Percentiles rank a stretch among this genome's conserved stretches.
Evolutionary conservation across 1,140 invertebrate species (phyloP).

Genomic region (Papilio polyxenes): DNA sequence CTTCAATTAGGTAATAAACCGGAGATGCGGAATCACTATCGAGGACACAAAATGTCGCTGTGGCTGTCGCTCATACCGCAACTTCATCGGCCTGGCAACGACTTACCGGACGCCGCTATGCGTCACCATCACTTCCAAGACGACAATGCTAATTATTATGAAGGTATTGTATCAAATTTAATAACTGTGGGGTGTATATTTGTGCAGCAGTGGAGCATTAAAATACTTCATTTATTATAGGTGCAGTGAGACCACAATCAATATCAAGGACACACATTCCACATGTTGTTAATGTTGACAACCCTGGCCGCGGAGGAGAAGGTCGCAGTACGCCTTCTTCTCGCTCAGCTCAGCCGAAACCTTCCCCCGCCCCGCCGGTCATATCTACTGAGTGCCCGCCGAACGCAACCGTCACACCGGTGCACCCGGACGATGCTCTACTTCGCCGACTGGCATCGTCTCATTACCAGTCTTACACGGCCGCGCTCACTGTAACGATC

Average conservation of each 20-base stretch:
- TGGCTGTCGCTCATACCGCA: conserved; percentile 96
- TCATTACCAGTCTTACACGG: conserved; percentile 93
- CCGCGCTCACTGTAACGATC: conserved; percentile 94
- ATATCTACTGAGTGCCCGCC: conserved; percentile 86
- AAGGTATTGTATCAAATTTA: conserved; percentile 53
- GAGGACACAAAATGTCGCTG: conserved; percentile 94
- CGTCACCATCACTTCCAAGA: conserved; percentile 90
- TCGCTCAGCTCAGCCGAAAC: conserved; percentile 64
- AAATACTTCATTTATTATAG: conserved; percentile 65
- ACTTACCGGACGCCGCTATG: conserved; percentile 82
- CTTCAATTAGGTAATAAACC: conserved; percentile 84
- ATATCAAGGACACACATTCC: conserved; percentile 83
- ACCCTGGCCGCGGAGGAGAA: conserved; percentile 60
- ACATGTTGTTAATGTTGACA: conserved; percentile 74
- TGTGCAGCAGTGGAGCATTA: neutral
- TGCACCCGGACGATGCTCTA: conserved; percentile 83
- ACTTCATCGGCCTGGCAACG: conserved; percentile 88
- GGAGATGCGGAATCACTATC: conserved; percentile 91
- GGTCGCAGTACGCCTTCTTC: conserved; percentile 73
- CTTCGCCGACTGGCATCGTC: conserved; percentile 88
- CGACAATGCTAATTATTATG: conserved; percentile 71
- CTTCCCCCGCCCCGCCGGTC: conserved; percentile 59
- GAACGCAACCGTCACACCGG: conserved; percentile 80
- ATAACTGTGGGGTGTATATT: neutral
- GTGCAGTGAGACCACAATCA: conserved; percentile 86